Percentiles rank a stretch among this genome's conserved stretches.
These are phyloP conservation scores for Aromia moschata DNA, from an alignment of 2,888 invertebrate genomes.

Conservation along the genomic window DNA sequence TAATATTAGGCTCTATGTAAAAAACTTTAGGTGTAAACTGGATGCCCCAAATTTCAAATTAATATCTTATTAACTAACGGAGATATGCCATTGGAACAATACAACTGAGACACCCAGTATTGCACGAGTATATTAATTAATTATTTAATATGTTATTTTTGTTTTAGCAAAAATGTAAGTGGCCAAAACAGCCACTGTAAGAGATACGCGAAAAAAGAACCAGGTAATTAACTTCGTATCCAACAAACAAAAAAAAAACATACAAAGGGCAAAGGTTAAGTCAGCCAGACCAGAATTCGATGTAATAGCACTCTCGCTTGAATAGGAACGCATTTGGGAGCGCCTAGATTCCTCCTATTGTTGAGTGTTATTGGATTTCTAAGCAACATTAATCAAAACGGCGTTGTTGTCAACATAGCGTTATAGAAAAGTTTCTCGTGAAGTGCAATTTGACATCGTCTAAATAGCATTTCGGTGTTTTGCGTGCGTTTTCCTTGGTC, in stretches of 20 bases:
- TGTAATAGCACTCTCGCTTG: slow-evolving; percentile 16
- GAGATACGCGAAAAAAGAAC: neutral
- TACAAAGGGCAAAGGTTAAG: neutral
- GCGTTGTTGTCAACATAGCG: slow-evolving; percentile 3
- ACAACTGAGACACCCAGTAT: too few species aligned
- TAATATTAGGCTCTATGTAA: too few species aligned
- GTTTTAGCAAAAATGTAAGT: neutral
- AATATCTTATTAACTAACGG: too few species aligned
- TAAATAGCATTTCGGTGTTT: too few species aligned
- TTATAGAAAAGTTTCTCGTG: slow-evolving; percentile 6
- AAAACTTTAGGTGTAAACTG: too few species aligned
- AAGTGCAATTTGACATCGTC: neutral
- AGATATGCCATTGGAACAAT: too few species aligned
- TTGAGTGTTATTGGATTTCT: slow-evolving; percentile 18
- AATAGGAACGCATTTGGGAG: slow-evolving; percentile 6
- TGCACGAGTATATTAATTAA: neutral
- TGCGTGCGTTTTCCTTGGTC: too few species aligned
- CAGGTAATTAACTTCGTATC: slow-evolving; percentile 10
- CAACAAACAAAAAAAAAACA: slow-evolving; percentile 22
- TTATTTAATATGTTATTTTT: neutral
- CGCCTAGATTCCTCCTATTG: slow-evolving; percentile 4
- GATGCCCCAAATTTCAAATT: too few species aligned
- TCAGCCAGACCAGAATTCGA: slow-evolving; percentile 2
- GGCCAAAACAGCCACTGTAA: neutral
- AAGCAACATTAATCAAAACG: slow-evolving; percentile 19